Evolutionary conservation across 2,888 invertebrate species (phyloP).

Genomic region (Notodromas monacha): DNA sequence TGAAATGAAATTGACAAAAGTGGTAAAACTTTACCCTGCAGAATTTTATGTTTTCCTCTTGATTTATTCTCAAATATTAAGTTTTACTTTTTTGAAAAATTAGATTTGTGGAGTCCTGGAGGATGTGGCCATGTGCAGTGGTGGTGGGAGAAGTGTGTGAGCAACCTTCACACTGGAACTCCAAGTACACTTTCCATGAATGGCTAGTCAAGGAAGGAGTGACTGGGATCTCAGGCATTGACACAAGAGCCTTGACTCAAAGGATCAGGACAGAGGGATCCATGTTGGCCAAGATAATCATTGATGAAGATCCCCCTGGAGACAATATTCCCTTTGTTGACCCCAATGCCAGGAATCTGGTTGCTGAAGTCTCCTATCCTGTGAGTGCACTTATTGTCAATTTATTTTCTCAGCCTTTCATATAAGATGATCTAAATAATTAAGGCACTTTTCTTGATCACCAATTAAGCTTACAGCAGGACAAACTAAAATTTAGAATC

Average conservation of each 20-base stretch:
- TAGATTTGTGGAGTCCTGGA: conserved; percentile 65
- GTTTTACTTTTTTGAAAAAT: too few species aligned
- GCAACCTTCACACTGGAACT: conserved; percentile 65
- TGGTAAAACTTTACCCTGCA: too few species aligned
- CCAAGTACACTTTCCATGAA: conserved; percentile 34
- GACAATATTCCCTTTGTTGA: conserved; percentile 26
- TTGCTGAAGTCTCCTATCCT: conserved; percentile 57
- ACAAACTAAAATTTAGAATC: too few species aligned
- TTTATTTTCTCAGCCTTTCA: too few species aligned
- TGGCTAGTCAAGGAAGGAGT: conserved; percentile 50
- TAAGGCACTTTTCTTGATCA: conserved; percentile 6
- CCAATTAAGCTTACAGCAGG: not conserved
- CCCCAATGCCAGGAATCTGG: conserved; percentile 59
- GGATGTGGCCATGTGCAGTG: conserved; percentile 65
- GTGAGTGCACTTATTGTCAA: conserved; percentile 16
- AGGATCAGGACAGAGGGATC: conserved; percentile 61
- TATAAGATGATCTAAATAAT: conserved; percentile 7
- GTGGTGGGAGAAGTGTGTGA: conserved; percentile 66
- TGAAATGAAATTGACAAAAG: too few species aligned
- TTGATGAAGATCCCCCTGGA: conserved; percentile 15
- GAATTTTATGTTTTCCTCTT: too few species aligned
- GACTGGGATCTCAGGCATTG: conserved; percentile 65
- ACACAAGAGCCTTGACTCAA: conserved; percentile 70
- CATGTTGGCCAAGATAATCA: conserved; percentile 31
- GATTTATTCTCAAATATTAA: too few species aligned